Conservation (phyloP, 2,888 invertebrate species). For the Volucella inflata region DNA sequence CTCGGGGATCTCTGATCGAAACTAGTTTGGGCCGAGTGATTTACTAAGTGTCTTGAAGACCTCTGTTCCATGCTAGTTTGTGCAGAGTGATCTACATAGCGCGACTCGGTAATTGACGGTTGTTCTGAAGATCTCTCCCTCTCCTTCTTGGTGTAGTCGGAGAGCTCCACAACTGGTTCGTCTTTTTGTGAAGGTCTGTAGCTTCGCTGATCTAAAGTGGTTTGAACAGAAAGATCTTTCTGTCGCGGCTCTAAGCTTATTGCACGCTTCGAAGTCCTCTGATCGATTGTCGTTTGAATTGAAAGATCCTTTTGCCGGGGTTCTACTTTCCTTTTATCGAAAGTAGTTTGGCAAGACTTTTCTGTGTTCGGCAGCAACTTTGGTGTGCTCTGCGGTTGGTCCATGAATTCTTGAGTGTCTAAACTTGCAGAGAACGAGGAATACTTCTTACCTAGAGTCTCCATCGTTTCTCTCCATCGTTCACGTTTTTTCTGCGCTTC, state of each 20-base stretch:
- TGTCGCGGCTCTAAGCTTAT: too few species aligned
- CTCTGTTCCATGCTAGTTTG: too few species aligned
- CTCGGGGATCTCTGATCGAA: not conserved
- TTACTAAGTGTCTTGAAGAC: too few species aligned
- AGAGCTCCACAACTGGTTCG: too few species aligned
- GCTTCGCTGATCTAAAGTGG: too few species aligned
- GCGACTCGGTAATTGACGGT: too few species aligned
- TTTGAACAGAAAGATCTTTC: not conserved
- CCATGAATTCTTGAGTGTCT: conserved; percentile 46
- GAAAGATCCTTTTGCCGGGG: not conserved
- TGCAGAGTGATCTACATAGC: too few species aligned
- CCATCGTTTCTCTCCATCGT: conserved; percentile 74
- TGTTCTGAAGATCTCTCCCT: too few species aligned
- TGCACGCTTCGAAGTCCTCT: not conserved
- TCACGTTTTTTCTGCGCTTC: conserved; percentile 53
- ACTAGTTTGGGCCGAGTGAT: not conserved
- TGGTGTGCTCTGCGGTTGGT: conserved; percentile 62
- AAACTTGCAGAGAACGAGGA: conserved; percentile 47
- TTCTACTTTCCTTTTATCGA: conserved; percentile 3
- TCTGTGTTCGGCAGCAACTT: conserved; percentile 31
- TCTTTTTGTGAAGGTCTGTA: too few species aligned
- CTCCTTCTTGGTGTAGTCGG: too few species aligned
- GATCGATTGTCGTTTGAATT: too few species aligned
- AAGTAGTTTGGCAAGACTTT: conserved; percentile 34
- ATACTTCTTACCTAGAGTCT: conserved; percentile 75